Base-by-base conservation (phyloP, 2,888 invertebrate genomes). In the Cryptops parisi region DNA sequence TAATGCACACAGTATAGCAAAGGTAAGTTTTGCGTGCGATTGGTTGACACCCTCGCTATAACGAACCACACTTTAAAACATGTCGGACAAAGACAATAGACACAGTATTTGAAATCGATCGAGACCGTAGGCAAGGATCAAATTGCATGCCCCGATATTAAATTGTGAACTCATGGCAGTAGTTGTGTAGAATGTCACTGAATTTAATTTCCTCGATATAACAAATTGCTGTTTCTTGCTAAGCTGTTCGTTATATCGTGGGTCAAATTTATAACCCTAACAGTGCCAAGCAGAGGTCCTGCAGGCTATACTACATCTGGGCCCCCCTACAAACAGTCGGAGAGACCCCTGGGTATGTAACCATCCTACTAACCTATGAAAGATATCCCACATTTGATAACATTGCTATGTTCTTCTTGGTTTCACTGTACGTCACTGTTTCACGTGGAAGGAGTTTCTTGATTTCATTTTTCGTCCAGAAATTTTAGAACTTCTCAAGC, bases 201-300 rank as follows among this genome's bases (percentile, higher is more conserved):
- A 41, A 41, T 41, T 41, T 41, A 9, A 33, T 33, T 33, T 33
- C 50, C 50, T 50, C 50, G 50, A 50, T 50, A 50, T 50, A 50
- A 50, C 50, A 40, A 39, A 50, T 50, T 50, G 24, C 39, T 23
- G 22, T 21, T 4, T 39, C 5, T 49, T 9, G n/a, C n/a, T 39
- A 38, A 49, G 39, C 39, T 50, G 40, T 50, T 50, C 23, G 40
- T 50, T 50, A 50, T 50, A 50, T 50, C 50, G 50, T 23, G 50
- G 50, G 40, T 50, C 50, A 50, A 50, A 39, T 50, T 50, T 50
- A 24, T 50, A 50, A 50, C 40, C 50, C 50, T 40, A 50, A 50
- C 50, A 50, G 50, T 50, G 50, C 41, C 50, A 9, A 41, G 50
- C 50, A 50, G 50, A 50, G 50, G 50, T 50, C 50, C 50, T 50